Evolutionary conservation across 2,797 vertebrate genomes (phyloP).

Genomic region (Centroberyx gerrardi): DNA sequence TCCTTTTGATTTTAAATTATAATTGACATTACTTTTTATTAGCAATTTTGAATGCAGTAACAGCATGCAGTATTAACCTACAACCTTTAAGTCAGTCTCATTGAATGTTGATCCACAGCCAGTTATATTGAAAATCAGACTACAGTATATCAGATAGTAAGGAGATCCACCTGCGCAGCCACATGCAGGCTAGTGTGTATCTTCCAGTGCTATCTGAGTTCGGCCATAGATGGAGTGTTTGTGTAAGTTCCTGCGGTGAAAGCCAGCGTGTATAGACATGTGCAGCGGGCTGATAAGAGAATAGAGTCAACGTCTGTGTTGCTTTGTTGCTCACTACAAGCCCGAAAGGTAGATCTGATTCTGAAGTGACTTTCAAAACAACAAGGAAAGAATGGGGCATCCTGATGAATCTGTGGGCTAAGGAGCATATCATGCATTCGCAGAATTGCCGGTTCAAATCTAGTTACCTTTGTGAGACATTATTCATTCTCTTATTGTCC

Average conservation of each 20-base stretch:
- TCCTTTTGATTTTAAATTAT: background rate
- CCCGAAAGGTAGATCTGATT: background rate
- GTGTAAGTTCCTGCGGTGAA: conserved; percentile 58
- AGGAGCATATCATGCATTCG: background rate
- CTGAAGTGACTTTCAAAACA: conserved; percentile 25
- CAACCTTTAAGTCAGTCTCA: background rate
- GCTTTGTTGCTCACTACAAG: conserved; percentile 37
- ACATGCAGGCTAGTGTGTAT: conserved; percentile 20
- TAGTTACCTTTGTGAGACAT: background rate
- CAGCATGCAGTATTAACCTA: conserved; percentile 2
- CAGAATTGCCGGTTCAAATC: background rate
- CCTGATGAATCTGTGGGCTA: background rate
- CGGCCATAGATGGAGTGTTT: conserved; percentile 35
- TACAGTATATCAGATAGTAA: conserved; percentile 25
- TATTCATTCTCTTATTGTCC: background rate
- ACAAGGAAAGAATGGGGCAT: background rate
- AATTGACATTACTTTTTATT: background rate
- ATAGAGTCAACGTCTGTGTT: conserved; percentile 39
- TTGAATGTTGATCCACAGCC: background rate
- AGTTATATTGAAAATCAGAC: conserved; percentile 7
- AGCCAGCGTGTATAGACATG: conserved; percentile 61
- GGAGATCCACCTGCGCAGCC: conserved; percentile 44
- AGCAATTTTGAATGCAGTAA: background rate
- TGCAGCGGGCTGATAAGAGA: conserved; percentile 66
- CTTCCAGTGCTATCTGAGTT: conserved; percentile 21